phyloP scores from a whole-genome alignment of 2,888 invertebrate genomes.

The Xestobium rufovillosum region DNA sequence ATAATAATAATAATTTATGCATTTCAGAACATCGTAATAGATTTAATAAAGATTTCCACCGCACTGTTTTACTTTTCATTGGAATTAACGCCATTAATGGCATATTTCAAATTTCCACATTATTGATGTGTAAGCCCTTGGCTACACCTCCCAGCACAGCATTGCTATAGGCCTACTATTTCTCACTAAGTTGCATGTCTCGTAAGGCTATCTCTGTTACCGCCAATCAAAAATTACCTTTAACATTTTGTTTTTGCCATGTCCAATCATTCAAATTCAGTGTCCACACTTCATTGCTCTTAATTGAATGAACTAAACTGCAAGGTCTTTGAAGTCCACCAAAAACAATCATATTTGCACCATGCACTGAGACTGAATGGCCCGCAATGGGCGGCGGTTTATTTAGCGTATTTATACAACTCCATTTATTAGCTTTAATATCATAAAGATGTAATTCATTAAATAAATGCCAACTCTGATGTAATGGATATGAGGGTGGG shows the following conservation, averaged over 20 bases:
- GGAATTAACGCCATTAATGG: too few species aligned
- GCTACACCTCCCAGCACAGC: too few species aligned
- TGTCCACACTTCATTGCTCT: constrained; percentile 83
- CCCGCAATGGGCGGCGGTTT: constrained; percentile 81
- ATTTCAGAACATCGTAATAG: too few species aligned
- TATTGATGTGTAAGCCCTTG: too few species aligned
- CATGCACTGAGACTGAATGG: constrained; percentile 83
- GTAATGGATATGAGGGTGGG: constrained; percentile 76
- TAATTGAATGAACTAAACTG: constrained; percentile 40
- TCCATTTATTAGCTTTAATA: constrained; percentile 75
- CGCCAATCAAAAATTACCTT: constrained; percentile 27
- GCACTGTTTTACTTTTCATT: too few species aligned
- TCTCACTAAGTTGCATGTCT: too few species aligned
- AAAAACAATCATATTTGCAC: constrained; percentile 76
- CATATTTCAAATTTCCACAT: too few species aligned
- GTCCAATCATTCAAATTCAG: constrained; percentile 66
- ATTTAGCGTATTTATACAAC: constrained; percentile 51
- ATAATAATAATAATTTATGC: too few species aligned
- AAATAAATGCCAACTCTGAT: constrained; percentile 81
- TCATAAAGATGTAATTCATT: constrained; percentile 88
- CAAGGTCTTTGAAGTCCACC: constrained; percentile 40
- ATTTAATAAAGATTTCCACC: too few species aligned
- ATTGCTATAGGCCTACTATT: too few species aligned
- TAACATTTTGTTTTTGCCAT: constrained; percentile 71
- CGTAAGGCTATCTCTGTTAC: too few species aligned